A percentile compares a stretch with the other conserved stretches of the same genome.
phyloP scores from a whole-genome alignment of 2,888 invertebrate species.

The Baccha elongata region DNA sequence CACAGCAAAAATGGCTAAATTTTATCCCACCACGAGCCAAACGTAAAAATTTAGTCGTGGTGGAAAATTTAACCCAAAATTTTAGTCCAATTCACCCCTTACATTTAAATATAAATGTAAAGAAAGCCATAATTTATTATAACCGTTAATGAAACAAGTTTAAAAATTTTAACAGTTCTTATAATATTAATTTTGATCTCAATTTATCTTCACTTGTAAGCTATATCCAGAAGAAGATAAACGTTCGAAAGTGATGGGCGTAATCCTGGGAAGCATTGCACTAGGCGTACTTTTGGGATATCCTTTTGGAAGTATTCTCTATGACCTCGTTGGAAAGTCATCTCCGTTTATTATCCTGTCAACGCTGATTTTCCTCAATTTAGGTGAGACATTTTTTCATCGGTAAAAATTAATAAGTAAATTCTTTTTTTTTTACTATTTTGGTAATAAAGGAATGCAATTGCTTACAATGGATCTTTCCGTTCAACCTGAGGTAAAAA shows the following conservation, averaged over 20 bases:
- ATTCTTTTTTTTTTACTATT: background rate
- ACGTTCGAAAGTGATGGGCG: slow-evolving; percentile 88
- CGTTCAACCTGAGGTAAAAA: slow-evolving; percentile 79
- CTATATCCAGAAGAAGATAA: slow-evolving; percentile 82
- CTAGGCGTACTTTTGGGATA: slow-evolving; percentile 91
- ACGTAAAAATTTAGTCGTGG: no score
- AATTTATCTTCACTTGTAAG: slow-evolving; percentile 60
- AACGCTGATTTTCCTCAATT: slow-evolving; percentile 83
- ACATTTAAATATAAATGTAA: no score
- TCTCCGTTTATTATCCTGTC: slow-evolving; percentile 89
- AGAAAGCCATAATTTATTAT: no score
- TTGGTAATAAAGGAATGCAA: no score
- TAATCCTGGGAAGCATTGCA: slow-evolving; percentile 91
- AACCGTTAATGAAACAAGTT: no score
- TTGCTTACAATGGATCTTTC: slow-evolving; percentile 80
- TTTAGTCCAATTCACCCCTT: no score
- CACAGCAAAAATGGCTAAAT: no score
- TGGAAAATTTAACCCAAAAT: no score
- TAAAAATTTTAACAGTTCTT: no score
- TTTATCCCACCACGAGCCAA: no score
- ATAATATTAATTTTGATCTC: no score
- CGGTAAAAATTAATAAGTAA: background rate
- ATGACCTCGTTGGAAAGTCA: slow-evolving; percentile 89
- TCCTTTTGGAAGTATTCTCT: slow-evolving; percentile 90
- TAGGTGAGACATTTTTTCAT: slow-evolving; percentile 80